phyloP scores from a whole-genome alignment of 2,888 invertebrate species.

The Amblyjoppa fuscipennis region DNA sequence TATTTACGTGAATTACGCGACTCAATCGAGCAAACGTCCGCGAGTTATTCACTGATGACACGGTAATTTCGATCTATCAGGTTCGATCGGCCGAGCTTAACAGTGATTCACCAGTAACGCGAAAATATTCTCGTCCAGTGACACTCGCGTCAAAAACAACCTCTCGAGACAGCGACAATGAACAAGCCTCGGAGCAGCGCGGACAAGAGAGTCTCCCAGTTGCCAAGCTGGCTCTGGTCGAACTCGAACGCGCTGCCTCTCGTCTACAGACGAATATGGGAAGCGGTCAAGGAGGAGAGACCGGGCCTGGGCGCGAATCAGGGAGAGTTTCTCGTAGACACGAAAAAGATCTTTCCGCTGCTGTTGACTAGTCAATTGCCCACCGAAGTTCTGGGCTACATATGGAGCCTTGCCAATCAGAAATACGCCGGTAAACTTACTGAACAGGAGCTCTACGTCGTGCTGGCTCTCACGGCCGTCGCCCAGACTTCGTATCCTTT shows the following conservation, averaged over 20 bases:
- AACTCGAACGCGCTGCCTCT: constrained; percentile 83
- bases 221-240: constrained; percentile 85
- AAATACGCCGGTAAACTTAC: constrained; percentile 85
- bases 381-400: constrained; percentile 85
- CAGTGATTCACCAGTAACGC: neutral
- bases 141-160: neutral
- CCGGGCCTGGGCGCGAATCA: constrained; percentile 74
- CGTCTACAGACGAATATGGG: constrained; percentile 85
- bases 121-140: neutral
- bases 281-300: constrained; percentile 82
- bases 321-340: constrained; percentile 82
- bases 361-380: constrained; percentile 85
- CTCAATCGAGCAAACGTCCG: constrained; percentile 51
- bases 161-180: constrained; percentile 67
- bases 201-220: constrained; percentile 80
- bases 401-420: constrained; percentile 86
- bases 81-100: neutral
- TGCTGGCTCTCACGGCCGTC: constrained; percentile 85
- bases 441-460: constrained; percentile 85
- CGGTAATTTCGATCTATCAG: neutral
- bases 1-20: constrained; percentile 37
- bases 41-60: constrained; percentile 52
- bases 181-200: constrained; percentile 75
- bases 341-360: constrained; percentile 84
- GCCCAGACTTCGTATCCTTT: constrained; percentile 85